Conservation (phyloP, 2,888 invertebrate species). For the Linnaemya vulpina region DNA sequence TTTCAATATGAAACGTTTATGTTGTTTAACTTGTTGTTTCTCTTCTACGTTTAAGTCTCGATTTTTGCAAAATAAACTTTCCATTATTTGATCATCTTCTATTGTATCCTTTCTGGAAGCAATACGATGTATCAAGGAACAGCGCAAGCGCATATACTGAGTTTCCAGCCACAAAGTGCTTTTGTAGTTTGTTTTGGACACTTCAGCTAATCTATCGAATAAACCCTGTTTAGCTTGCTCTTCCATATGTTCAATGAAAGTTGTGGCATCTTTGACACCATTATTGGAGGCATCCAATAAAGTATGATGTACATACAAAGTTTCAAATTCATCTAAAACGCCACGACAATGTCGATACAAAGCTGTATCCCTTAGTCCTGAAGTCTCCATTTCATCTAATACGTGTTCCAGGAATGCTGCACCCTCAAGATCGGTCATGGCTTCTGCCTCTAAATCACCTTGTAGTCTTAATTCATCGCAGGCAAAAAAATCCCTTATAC, state of each 20-base stretch:
- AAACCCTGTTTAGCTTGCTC: slow-evolving; percentile 78
- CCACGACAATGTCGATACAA: slow-evolving; percentile 81
- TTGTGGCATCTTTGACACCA: slow-evolving; percentile 78
- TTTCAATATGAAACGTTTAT: slow-evolving; percentile 82
- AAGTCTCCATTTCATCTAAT: slow-evolving; percentile 79
- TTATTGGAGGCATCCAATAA: slow-evolving; percentile 79
- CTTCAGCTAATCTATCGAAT: slow-evolving; percentile 78
- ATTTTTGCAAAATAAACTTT: slow-evolving; percentile 80
- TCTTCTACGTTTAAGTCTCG: slow-evolving; percentile 79
- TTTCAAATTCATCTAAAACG: slow-evolving; percentile 80
- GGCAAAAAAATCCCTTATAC: slow-evolving; percentile 78
- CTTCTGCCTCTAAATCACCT: slow-evolving; percentile 75
- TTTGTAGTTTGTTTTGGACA: slow-evolving; percentile 80
- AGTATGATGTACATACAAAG: slow-evolving; percentile 80
- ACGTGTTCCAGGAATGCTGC: slow-evolving; percentile 78
- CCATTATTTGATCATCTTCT: slow-evolving; percentile 80
- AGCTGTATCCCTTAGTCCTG: slow-evolving; percentile 78
- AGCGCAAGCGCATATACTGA: slow-evolving; percentile 82
- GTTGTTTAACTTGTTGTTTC: slow-evolving; percentile 80
- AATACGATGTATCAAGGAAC: slow-evolving; percentile 81
- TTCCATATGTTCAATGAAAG: slow-evolving; percentile 80
- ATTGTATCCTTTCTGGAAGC: slow-evolving; percentile 78
- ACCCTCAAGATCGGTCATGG: slow-evolving; percentile 76
- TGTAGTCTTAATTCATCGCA: slow-evolving; percentile 77
- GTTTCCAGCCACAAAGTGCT: slow-evolving; percentile 80